Base-by-base conservation (phyloP, 2,797 vertebrate genomes). In the Lycodopsis pacificus region DNA sequence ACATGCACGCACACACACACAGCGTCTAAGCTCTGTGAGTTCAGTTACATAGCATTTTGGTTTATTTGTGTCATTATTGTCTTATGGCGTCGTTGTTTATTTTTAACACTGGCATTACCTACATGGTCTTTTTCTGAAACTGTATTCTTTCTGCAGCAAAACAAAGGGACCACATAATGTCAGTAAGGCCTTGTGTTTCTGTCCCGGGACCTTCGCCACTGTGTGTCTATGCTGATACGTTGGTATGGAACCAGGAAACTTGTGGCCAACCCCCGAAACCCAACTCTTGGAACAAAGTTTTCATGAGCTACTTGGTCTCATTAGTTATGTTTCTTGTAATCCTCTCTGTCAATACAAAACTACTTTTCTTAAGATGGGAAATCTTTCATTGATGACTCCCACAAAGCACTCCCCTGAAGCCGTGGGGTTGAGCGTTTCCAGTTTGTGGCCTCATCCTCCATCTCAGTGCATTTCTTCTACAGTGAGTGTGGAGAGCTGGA, bases 121-220 rank as follows among this genome's bases (percentile, higher is more conserved):
- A 73, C 84, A 49, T 74, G 64, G 53, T 84, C 30, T 73, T 88
- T 91, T 85, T 81, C 76, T 84, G 88, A 76, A 90, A 88, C 85
- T 22, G 7, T 67, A 87, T 79, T 86, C 75, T n/a, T 69, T 59
- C 75, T 38, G 66, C 72, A 79, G 76, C 80, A 89, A 87, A 32
- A 91, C 86, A 89, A 79, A 58, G 62, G 72, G 30, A 89, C 87
- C 86, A 65, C 84, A 89, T 85, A 86, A 88, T 85, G 84, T 88
- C 83, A 86, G 79, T 46, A n/a, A 70, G 61, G 65, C 73, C 73
- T 87, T 84, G 74, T 68, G 80, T 84, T 76, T 80, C 79, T 65
- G 65, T 63, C 80, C 59, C 57, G 59, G 80, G 75, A 72, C 70
- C 69, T 73, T 80, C 40, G 56, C 70, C 22, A 9, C 80, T 65